Base-by-base conservation (phyloP, 2,888 invertebrate genomes). In the Lithosia quadra region DNA sequence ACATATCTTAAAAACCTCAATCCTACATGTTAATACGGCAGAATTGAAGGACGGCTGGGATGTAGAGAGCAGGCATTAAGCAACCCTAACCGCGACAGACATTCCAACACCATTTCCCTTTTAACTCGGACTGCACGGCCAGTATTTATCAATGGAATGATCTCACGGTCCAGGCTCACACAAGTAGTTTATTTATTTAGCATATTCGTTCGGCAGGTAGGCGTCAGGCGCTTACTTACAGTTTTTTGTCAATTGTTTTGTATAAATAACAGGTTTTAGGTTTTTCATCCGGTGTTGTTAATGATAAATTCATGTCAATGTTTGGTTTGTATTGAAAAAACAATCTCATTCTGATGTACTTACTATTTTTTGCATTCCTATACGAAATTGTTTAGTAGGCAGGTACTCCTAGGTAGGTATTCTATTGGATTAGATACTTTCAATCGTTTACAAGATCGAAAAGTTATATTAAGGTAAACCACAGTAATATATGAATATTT, bases 51-150 rank as follows among this genome's bases (percentile, higher is more conserved):
- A n/a, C 1, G 63, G 59, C 33, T 67, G 72, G 64, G 71, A 74
- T 69, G 74, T 56, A 73, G 75, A 78, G 73, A 67, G 72, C 68
- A 70, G 74, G 70, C 74, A 65, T 72, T 63, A 62, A 76, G 75
- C 85, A 87, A 66, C 87, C 87, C 87, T 86, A 82, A 82, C 88
- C 83, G 81, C 87, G 80, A 67, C 82, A 82, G 82, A 86, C 87
- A 86, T 88, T 92, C 91, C 91, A 86, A 93, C 92, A 93, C 91
- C 90, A 91, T 91, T 92, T 92, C 92, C 93, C 93, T 92, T 93
- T 93, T 93, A 93, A 87, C 88, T 88, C 86, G 84, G 86, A 85
- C 87, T 86, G 83, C 84, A 86, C 71, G 85, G 84, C 78, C 79
- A 76, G 83, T 85, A 86, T 86, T 91, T 91, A 91, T 91, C 90